These are phyloP conservation scores for Forficula auricularia DNA, from an alignment of 1,140 invertebrate species.

Conservation along the genomic window DNA sequence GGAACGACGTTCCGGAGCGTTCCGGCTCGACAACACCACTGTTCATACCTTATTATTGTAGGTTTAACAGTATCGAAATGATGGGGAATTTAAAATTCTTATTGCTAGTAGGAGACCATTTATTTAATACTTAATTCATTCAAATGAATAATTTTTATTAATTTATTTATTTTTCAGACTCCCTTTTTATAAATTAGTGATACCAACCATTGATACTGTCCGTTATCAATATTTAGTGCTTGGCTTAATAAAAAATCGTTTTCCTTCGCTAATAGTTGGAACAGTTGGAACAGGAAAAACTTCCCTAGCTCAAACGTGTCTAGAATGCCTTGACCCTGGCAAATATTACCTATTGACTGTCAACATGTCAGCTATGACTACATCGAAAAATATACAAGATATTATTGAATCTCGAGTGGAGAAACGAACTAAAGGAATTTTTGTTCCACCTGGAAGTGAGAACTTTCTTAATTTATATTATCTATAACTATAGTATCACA, in stretches of 20 bases:
- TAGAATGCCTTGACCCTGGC: constrained; percentile 39
- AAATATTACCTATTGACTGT: constrained; percentile 49
- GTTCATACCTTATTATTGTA: too few species aligned
- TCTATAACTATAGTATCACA: background rate
- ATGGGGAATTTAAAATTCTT: too few species aligned
- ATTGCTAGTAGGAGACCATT: too few species aligned
- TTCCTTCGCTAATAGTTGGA: constrained; percentile 56
- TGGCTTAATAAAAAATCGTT: constrained; percentile 37
- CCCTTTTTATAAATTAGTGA: constrained; percentile 63
- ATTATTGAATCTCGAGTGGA: constrained; percentile 63
- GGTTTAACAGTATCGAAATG: too few species aligned
- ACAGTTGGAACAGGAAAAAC: constrained; percentile 71
- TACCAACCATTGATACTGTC: constrained; percentile 67
- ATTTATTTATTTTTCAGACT: constrained; percentile 27
- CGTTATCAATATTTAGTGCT: constrained; percentile 54
- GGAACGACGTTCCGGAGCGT: too few species aligned
- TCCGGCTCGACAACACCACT: too few species aligned
- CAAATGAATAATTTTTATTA: constrained; percentile 5
- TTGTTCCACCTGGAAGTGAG: constrained; percentile 44
- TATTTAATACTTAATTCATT: too few species aligned
- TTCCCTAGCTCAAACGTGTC: constrained; percentile 46
- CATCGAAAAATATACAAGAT: constrained; percentile 45
- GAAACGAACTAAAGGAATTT: constrained; percentile 66
- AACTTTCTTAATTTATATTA: background rate
- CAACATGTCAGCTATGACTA: constrained; percentile 69